A percentile compares a stretch with the other conserved stretches of the same genome.
Evolutionary conservation across 2,113 vertebrate genomes (phyloP).

Genomic region (Callithrix jacchus): DNA sequence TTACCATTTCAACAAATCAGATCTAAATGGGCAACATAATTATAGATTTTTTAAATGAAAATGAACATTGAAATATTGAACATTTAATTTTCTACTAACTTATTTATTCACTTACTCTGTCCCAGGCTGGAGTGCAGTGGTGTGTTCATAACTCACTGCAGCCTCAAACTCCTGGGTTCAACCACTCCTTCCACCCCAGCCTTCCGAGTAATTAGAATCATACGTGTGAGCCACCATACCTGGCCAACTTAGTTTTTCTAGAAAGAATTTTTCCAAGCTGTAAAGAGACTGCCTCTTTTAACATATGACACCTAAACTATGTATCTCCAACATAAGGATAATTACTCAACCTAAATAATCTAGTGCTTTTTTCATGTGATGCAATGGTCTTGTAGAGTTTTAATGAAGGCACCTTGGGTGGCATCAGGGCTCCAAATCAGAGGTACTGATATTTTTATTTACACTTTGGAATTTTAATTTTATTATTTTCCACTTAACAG

Average conservation of each 20-base stretch:
- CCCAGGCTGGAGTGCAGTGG: not conserved
- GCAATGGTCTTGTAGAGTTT: not conserved
- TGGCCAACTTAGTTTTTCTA: conserved; percentile 1
- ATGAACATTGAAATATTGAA: not conserved
- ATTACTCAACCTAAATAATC: not conserved
- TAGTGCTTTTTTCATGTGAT: not conserved
- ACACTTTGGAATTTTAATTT: not conserved
- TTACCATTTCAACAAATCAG: not conserved
- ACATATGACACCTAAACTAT: not conserved
- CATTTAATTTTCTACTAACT: not conserved
- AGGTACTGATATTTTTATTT: not conserved
- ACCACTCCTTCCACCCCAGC: not conserved
- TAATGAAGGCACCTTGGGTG: not conserved
- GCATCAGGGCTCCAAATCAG: not conserved
- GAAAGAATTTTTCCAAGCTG: not conserved
- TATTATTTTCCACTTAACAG: not conserved
- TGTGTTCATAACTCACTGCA: not conserved
- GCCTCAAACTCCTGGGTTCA: not conserved
- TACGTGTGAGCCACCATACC: not conserved
- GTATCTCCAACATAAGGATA: not conserved
- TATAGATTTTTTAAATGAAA: not conserved
- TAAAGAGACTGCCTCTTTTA: not conserved
- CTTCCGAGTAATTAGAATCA: not conserved
- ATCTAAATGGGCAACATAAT: not conserved
- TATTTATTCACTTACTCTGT: not conserved